phyloP scores from a whole-genome alignment of 2,888 invertebrate genomes.

The Gnatocerus cornutus region DNA sequence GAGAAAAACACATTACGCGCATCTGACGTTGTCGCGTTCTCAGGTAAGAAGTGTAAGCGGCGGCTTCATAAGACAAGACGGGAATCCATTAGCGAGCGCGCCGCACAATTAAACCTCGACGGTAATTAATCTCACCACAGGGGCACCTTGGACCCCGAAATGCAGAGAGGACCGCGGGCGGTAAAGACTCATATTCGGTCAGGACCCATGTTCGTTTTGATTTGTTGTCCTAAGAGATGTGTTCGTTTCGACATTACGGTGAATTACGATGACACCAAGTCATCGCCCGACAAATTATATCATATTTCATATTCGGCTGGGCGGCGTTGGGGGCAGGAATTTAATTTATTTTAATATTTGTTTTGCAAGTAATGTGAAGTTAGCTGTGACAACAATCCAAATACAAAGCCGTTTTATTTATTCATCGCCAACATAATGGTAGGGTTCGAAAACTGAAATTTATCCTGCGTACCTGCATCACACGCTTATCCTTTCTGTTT shows the following conservation, averaged over 20 bases:
- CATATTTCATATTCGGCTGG: conserved; percentile 27
- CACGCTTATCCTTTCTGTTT: conserved; percentile 8
- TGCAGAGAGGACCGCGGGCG: conserved; percentile 50
- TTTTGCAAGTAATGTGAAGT: conserved; percentile 12
- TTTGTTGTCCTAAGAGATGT: conserved; percentile 51
- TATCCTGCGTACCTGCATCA: conserved; percentile 16
- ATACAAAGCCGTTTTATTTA: conserved; percentile 26
- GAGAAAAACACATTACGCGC: conserved; percentile 42
- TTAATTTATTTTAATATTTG: conserved; percentile 17
- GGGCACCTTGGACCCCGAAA: conserved; percentile 46
- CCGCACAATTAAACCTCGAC: conserved; percentile 55
- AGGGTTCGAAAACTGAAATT: conserved; percentile 7
- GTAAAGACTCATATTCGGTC: conserved; percentile 32
- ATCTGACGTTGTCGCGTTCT: conserved; percentile 45
- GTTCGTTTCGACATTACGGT: conserved; percentile 51
- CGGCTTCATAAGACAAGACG: conserved; percentile 53
- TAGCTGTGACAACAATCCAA: conserved; percentile 25
- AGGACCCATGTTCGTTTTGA: conserved; percentile 47
- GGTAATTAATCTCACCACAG: conserved; percentile 57
- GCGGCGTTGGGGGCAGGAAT: not conserved
- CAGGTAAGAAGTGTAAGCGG: conserved; percentile 46
- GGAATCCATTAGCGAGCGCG: conserved; percentile 57
- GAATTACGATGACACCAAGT: conserved; percentile 43
- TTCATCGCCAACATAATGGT: conserved; percentile 18
- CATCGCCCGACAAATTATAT: conserved; percentile 49